Evolutionary conservation across 2,113 vertebrate species (phyloP), one percentile per base, ranked within the genome.

Genomic region (Lontra canadensis): DNA sequence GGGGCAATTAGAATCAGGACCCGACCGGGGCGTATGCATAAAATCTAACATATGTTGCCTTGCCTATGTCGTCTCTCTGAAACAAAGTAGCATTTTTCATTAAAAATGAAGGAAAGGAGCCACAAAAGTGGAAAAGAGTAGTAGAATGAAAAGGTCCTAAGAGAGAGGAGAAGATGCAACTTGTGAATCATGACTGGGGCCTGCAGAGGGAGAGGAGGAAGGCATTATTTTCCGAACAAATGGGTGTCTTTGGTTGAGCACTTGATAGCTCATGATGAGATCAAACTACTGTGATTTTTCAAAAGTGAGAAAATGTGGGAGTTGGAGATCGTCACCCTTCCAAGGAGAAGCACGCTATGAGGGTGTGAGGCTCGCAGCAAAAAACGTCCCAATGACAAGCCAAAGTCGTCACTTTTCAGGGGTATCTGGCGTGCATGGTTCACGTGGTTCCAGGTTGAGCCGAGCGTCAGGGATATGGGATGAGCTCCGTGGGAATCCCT

Each of bases 31-130:
- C 1, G 1, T 52, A 2, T 14, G 14, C 26, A 4, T 29, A 6
- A 71, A 47, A 25, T 8, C 8, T 5, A 31, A 8, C 2, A 8
- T 8, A 6, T 0, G 2, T 31, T 23, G 13, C 63, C 8, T 0
- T 5, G 0, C 6, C 0, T 7, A 23, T 15, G 13, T 25, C 26
- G 2, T 20, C 36, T 26, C 47, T 67, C 86, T 1, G 1, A 76
- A 29, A 44, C 73, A 39, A 20, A 78, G 36, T 17, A 67, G 0
- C 4, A 4, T 13, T 3, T 9, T 29, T n/a, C 63, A 55, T 17
- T 14, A 20, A 44, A 65, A n/a, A 65, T 7, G 36, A n/a, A 52
- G 31, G 3, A 29, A 6, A 6, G 39, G 10, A n/a, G 21, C 0
- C 7, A 34, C 6, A 42, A 49, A 29, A 63, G 12, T 34, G n/a